phyloP scores from a whole-genome alignment of 2,113 vertebrate genomes.

The Parus major region DNA sequence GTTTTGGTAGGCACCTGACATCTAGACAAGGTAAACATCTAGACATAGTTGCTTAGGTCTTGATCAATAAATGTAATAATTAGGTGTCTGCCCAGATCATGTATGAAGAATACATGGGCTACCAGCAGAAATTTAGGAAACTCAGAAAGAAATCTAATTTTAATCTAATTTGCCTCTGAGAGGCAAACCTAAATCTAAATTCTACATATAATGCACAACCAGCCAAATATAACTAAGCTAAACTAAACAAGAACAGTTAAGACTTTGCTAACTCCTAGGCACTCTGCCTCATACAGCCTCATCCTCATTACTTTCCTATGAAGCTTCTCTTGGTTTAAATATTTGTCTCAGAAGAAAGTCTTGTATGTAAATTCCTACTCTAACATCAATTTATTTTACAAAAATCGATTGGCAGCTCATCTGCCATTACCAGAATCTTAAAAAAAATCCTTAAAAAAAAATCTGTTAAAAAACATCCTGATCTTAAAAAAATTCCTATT shows the following conservation, averaged over 20 bases:
- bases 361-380: neutral
- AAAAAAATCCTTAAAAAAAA: neutral
- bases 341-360: neutral
- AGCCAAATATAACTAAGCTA: neutral
- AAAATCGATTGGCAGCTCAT: neutral
- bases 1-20: neutral
- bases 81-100: neutral
- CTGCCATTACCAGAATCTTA: neutral
- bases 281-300: neutral
- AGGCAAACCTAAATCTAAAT: neutral
- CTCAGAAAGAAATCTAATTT: neutral
- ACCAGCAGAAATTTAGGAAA: neutral
- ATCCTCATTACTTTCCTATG: neutral
- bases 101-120: rapidly evolving
- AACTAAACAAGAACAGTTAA: neutral
- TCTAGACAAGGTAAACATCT: neutral
- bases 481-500: neutral
- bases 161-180: no score
- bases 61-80: neutral
- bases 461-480: no score
- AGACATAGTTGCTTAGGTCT: neutral
- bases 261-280: neutral
- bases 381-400: neutral
- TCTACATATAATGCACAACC: neutral
- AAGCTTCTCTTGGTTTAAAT: neutral